A percentile compares a stretch with the other conserved stretches of the same genome.
Evolutionary conservation across 1,140 invertebrate species (phyloP).

Genomic region (Bombus impatiens): DNA sequence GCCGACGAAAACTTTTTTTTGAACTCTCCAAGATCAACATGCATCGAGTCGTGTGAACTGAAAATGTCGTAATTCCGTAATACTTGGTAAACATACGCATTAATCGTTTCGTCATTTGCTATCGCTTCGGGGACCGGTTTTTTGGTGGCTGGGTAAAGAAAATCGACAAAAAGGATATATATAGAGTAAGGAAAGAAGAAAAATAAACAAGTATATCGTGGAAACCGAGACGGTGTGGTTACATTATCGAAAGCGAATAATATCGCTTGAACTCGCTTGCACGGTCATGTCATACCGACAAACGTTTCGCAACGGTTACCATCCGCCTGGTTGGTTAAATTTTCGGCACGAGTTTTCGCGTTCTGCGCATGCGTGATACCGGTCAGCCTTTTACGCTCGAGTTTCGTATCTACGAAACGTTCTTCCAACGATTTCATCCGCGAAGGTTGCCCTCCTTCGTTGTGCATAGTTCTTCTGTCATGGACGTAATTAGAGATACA

Average conservation of each 20-base stretch:
- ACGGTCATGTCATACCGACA: constrained; percentile 1
- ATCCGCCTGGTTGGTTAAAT: background rate
- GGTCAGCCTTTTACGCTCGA: background rate
- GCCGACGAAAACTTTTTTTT: background rate
- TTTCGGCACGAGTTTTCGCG: background rate
- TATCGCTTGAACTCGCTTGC: constrained; percentile 15
- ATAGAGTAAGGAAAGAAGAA: background rate
- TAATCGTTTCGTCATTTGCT: constrained; percentile 32
- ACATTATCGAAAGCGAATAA: constrained; percentile 9
- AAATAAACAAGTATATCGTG: background rate
- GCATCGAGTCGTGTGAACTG: background rate
- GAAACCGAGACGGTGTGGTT: background rate
- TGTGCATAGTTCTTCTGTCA: background rate
- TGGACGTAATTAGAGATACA: too few species aligned
- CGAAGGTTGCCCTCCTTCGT: background rate
- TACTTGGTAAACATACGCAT: background rate
- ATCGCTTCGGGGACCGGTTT: constrained; percentile 29
- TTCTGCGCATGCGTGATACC: background rate
- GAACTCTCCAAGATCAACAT: background rate
- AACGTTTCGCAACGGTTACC: constrained; percentile 15
- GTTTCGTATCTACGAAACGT: background rate
- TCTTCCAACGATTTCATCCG: background rate
- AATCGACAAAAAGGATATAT: background rate
- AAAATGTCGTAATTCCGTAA: constrained; percentile 28
- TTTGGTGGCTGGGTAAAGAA: background rate